Percentiles rank a stretch among this genome's conserved stretches.
Conservation (phyloP, 2,113 vertebrate genomes). For the Mobula birostris region DNA sequence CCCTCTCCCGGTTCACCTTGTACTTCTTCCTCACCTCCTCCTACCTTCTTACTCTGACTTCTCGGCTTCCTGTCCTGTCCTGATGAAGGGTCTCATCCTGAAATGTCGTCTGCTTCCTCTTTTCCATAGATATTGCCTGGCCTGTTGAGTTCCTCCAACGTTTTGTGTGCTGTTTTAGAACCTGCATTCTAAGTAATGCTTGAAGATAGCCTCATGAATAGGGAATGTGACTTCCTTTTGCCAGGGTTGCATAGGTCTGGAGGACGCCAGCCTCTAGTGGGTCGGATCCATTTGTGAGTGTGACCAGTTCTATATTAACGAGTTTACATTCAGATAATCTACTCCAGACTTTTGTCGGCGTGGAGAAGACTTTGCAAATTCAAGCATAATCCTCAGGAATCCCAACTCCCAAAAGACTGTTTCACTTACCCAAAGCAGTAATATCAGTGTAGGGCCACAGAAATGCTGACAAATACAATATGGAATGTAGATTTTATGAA, state of each 20-base stretch:
- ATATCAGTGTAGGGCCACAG: background rate
- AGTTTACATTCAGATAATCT: background rate
- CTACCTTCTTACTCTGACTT: no score
- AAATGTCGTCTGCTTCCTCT: no score
- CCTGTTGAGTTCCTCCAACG: no score
- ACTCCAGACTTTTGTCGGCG: background rate
- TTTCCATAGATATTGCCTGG: no score
- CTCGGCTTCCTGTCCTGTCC: no score
- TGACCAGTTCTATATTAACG: background rate
- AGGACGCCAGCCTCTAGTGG: background rate
- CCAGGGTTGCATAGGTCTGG: background rate
- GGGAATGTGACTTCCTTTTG: background rate
- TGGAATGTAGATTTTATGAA: background rate
- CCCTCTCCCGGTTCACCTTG: no score
- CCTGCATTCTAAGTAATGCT: background rate
- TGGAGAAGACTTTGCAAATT: background rate
- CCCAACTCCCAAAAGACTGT: background rate
- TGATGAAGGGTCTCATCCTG: no score
- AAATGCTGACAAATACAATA: background rate
- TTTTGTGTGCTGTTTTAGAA: background rate
- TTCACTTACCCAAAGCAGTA: background rate
- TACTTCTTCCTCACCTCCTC: no score
- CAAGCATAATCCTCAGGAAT: background rate
- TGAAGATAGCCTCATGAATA: background rate
- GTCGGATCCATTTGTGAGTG: background rate